Evolutionary conservation across 2,797 vertebrate genomes (phyloP), one percentile per base, ranked within the genome.

Genomic region (Valencia hispanica): DNA sequence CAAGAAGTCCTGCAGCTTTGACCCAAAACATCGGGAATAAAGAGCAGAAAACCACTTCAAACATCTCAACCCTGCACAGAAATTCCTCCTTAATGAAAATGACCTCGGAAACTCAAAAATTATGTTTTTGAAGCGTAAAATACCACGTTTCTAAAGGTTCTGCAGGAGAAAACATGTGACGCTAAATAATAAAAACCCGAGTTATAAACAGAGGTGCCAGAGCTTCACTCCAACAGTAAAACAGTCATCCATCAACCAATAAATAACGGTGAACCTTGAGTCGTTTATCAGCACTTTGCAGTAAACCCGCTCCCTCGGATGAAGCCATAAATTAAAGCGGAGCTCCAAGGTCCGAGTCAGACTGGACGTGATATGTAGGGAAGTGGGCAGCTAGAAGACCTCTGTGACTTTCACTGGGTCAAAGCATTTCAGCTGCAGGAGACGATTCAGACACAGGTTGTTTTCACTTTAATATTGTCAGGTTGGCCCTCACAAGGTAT

Each of bases 1-100:
- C 34, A 1, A 11, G 1, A 10, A 77, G 48, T 75, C 20, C 27
- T 70, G 53, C 51, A 45, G 73, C 63, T 72, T 55, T 32, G 68
- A 74, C 71, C 68, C 79, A 30, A 41, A 82, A 74, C 25, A n/a
- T n/a, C 68, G 55, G 55, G 85, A 84, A 84, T 59, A 30, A 81
- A 68, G 77, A 75, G 30, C 77, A 76, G 77, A 68, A 78, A 48
- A 22, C 68, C 20, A 76, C 70, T 25, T 36, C 45, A 81, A 68
- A 72, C 30, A 12, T 57, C 63, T 34, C 50, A n/a, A 39, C 61
- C 27, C 25, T 2, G 1, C 27, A 18, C 4, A 79, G 73, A 68
- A 72, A 57, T 74, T 77, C 63, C 55, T 75, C 69, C 69, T 70
- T 27, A 75, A 81, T 57, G 66, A 74, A 72, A 68, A 55, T 55